Conservation (phyloP, 2,797 vertebrate species). For the Sebastes nivosus region DNA sequence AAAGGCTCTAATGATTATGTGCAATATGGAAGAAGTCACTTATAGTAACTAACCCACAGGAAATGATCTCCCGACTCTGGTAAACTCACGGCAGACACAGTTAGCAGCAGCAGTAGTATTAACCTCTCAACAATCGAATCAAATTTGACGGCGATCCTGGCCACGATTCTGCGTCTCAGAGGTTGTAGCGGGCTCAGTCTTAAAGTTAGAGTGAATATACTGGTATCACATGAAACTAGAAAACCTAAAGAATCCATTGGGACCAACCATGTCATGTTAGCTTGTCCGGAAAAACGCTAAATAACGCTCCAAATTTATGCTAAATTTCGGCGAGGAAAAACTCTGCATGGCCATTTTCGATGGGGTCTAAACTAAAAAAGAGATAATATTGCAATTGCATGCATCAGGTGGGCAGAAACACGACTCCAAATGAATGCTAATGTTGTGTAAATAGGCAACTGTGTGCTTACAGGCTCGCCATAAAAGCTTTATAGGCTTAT, state of each 20-base stretch:
- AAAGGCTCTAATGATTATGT: not conserved
- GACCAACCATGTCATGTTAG: too few relatives aligned
- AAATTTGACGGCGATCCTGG: too few relatives aligned
- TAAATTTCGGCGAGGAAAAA: too few relatives aligned
- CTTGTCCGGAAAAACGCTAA: fast-evolving
- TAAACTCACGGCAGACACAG: not conserved
- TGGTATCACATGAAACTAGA: too few relatives aligned
- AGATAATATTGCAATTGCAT: not conserved
- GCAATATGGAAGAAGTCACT: not conserved
- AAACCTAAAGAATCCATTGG: too few relatives aligned
- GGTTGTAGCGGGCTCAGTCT: too few relatives aligned
- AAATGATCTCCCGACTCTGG: too few relatives aligned
- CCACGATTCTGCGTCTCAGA: too few relatives aligned
- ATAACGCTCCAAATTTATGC: too few relatives aligned
- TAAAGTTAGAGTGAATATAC: too few relatives aligned
- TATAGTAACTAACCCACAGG: not conserved
- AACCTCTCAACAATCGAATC: too few relatives aligned
- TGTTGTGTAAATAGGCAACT: not conserved
- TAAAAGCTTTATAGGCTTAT: not conserved
- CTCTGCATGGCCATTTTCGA: too few relatives aligned
- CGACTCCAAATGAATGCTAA: not conserved
- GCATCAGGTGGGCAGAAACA: not conserved
- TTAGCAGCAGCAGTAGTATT: not conserved
- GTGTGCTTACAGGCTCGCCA: not conserved
- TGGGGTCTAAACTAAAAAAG: not conserved